Evolutionary conservation across 2,888 invertebrate species (phyloP), one percentile per base, ranked within the genome.

Genomic region (Steromphala cineraria): DNA sequence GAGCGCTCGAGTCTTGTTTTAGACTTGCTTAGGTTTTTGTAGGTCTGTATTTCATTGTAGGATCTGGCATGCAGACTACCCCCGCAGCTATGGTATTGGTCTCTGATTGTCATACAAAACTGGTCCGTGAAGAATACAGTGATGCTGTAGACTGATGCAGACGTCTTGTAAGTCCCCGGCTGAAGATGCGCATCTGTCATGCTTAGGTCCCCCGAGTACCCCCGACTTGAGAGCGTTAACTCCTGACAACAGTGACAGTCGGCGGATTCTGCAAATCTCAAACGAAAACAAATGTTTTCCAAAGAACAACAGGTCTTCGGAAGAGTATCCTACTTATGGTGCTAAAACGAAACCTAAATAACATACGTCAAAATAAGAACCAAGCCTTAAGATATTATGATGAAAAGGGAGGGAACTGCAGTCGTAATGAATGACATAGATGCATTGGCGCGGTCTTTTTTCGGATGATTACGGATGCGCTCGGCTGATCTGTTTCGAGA

Each of bases 261-360:
- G 40, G 71, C 71, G 71, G 40, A 71, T 71, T 36, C 71, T 40
- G 36, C 40, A 71, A 71, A 71, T 71, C 71, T 31, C 71, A 31
- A 71, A 71, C 71, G n/a, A 36, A 71, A 71, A 71, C 71, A 71
- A 71, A 71, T 71, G 71, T 71, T 71, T 71, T 71, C 71, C 31
- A 71, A 71, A 40, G 71, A 71, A 71, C 40, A 71, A 71, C 71
- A 71, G 40, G 19, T 10, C 71, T 36, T 71, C 71, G 36, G n/a
- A 28, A 71, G 71, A 31, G 40, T 31, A 71, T 28, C 71, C 71
- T 40, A 15, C 71, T 71, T 71, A 10, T 71, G 71, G 28, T 36
- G 28, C 71, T 71, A 36, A 71, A 31, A 71, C 71, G 10, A 31
- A 36, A 31, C 40, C 40, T 10, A 36, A 71, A 40, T 36, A 71